Evolutionary conservation across 2,888 invertebrate genomes (phyloP), one percentile per base, ranked within the genome.

Genomic region (Nysson spinosus): DNA sequence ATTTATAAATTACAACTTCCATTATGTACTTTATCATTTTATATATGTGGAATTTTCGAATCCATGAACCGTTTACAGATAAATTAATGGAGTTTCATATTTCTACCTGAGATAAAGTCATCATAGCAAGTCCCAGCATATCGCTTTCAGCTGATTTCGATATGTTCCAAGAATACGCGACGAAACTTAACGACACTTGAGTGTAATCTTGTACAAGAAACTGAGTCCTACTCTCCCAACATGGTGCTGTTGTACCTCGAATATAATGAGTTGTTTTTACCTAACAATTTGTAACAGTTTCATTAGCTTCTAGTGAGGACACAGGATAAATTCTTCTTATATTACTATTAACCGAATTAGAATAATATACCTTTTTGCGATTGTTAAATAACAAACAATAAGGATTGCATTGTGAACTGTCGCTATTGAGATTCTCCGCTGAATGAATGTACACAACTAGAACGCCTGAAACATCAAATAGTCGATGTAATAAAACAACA

Each of bases 321-420:
- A n/a, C n/a, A n/a, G n/a, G n/a, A n/a, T n/a, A n/a, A n/a, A n/a
- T n/a, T n/a, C n/a, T n/a, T n/a, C n/a, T n/a, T n/a, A n/a, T n/a
- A n/a, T n/a, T n/a, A n/a, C n/a, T n/a, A n/a, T n/a, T n/a, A n/a
- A n/a, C n/a, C n/a, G n/a, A n/a, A n/a, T n/a, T n/a, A n/a, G n/a
- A n/a, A n/a, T n/a, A 17, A 32, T 12, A 9, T 63, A 89, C 90
- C 87, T 89, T 89, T 66, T 88, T 86, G 20, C 89, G 87, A 74
- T 89, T 89, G 75, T 87, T 88, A 81, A 89, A 89, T n/a, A 90
- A 77, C 63, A 89, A 87, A 75, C 89, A 90, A 71, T 90, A 90
- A 1, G 90, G 90, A 80, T 89, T 89, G 11, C 89, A 89, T 14
- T 85, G 84, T 2, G 84, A 82, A 40, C 80, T 80, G 65, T 89